Evolutionary conservation across 2,113 vertebrate genomes (phyloP), one percentile per base, ranked within the genome.

Genomic region (Elephas maximus): DNA sequence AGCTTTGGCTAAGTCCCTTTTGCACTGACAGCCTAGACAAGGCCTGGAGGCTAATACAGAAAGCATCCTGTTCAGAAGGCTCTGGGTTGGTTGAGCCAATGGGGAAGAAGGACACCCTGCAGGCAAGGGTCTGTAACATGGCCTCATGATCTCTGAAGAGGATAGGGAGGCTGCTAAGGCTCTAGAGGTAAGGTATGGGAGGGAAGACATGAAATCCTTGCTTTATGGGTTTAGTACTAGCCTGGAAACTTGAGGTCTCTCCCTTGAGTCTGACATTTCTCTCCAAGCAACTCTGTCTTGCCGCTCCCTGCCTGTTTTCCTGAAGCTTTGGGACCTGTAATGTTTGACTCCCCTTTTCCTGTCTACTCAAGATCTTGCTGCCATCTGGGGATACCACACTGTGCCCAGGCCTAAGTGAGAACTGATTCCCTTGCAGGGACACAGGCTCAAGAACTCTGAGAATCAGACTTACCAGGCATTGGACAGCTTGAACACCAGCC

Each of bases 391-490:
- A 76, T 91, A 41, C 23, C n/a, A 78, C 26, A 62, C n/a, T 26
- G 23, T 87, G 45, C 51, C 10, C 48, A 67, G 65, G 30, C 57
- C 71, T 94, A 62, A 96, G 15, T 93, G 88, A 65, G 41, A 90
- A 85, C 92, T 82, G 9, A 94, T 95, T 96, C 53, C 74, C 20
- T 97, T 94, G 57, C 97, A 99, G 99, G 99, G 99, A 53, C 99
- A 99, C 44, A 99, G 99, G 95, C 98, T 99, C 88, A 99, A 99
- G 98, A 99, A 99, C 98, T 99, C 99, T 4, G 99, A 99, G 96
- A 99, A 99, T 98, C 99, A 99, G 98, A 99, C 99, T 0, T 99
- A 99, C 90, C 99, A 99, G 97, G 99, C 99, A 74, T 98, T 99
- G 51, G 99, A 99, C 93, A 98, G 98, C 81, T 99, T 99, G 98